Conservation (phyloP, 2,888 invertebrate species). For the Lissonota sp. region DNA sequence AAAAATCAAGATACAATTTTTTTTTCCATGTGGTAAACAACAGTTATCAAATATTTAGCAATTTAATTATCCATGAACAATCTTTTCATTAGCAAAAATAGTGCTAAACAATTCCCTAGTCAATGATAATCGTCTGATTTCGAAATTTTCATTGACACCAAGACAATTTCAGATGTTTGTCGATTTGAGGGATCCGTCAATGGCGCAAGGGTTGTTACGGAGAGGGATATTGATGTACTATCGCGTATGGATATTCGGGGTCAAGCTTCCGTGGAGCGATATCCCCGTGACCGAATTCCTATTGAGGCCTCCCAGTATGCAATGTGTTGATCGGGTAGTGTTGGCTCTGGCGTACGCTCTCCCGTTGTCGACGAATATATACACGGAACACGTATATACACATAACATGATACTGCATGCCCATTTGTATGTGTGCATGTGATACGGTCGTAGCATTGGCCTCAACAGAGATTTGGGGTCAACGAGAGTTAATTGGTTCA, state of each 20-base stretch:
- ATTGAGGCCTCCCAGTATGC: constrained; percentile 62
- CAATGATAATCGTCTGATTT: background rate
- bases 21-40: no score
- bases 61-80: no score
- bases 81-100: no score
- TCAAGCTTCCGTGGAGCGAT: constrained; percentile 59
- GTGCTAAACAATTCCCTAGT: background rate
- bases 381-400: constrained; percentile 37
- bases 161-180: constrained; percentile 6
- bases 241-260: constrained; percentile 62
- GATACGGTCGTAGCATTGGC: constrained; percentile 73
- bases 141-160: background rate
- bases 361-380: constrained; percentile 55
- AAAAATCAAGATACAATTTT: no score
- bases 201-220: background rate
- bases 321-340: constrained; percentile 59
- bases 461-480: constrained; percentile 78
- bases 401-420: constrained; percentile 44
- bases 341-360: constrained; percentile 54
- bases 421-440: constrained; percentile 4
- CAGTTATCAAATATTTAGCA: no score
- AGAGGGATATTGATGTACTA: constrained; percentile 40
- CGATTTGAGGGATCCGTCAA: background rate
- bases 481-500: constrained; percentile 82
- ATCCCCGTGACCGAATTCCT: constrained; percentile 67